Base-by-base conservation (phyloP, 2,113 vertebrate genomes). In the Zapornia atra region DNA sequence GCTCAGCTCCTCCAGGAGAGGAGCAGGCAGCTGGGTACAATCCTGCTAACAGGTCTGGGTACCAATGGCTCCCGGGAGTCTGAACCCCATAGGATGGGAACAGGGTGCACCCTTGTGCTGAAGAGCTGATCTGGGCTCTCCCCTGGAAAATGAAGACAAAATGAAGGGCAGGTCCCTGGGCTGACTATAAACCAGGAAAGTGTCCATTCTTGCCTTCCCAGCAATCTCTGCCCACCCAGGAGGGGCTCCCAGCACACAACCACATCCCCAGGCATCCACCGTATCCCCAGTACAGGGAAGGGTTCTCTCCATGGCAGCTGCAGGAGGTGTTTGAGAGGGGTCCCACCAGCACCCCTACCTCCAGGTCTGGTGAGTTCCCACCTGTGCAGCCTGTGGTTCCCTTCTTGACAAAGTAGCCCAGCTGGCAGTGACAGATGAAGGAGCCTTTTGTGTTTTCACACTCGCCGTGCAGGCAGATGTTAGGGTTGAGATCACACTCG, bases 371-470 rank as follows among this genome's bases (percentile, higher is more conserved):
- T 0, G 28, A 38, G 22, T 71, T 26, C 96, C 59, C 96, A 99
- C 99, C 99, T 93, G 99, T 99, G 96, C 99, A 99, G 16, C 99
- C 99, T 0, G 98, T 98, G 31, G 98, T 98, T 70, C 99, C 99
- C 89, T 99, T 99, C 96, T 99, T 99, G 86, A 99, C 97, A 12
- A 98, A 98, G 92, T 99, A 99, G 76, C 99, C 99, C 90, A 98
- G 97, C 96, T 98, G 98, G 97, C 99, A 99, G 95, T 99, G 99
- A 88, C 99, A 99, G 97, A 99, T 98, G 96, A 99, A 99, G 71
- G 99, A 99, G 33, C 99, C 99, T 92, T 99, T 99, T 4, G 99
- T 99, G 97, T 99, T 99, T 95, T 99, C 98, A 33, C 99, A 99
- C 86, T 98, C 98, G 2, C 99, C 99, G 0, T 99, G 99, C 91